Base-by-base conservation (phyloP, 2,113 vertebrate species). In the Penelope pileata region DNA sequence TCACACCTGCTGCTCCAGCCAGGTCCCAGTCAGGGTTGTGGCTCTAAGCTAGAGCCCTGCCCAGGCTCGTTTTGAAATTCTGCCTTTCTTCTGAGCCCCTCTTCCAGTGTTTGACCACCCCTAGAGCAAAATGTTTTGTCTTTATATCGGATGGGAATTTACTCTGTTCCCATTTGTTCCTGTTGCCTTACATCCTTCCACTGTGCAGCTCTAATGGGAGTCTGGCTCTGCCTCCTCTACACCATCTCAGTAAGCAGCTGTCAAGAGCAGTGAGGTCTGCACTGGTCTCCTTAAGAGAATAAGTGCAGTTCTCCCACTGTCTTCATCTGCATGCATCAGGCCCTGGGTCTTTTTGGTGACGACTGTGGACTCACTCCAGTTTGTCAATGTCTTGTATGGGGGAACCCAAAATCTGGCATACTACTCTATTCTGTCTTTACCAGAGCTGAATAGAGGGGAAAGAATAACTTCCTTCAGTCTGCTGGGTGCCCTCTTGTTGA, bases 31-130 rank as follows among this genome's bases (percentile, higher is more conserved):
- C 67, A 43, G 86, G 60, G 54, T n/a, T 91, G 93, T 86, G 81
- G 56, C 64, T 89, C 81, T n/a, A 59, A 38, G 27, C 40, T 30
- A 42, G 4, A 62, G 51, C 60, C 43, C 67, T 87, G 84, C 81
- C 81, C 69, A 9, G 38, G 24, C 59, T 59, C 36, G 45, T 22
- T 59, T 78, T 83, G 91, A 75, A 91, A 75, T 36, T 30, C 9
- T 5, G 22, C 18, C 73, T 50, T 21, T 82, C 91, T 58, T 34
- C 75, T 59, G 51, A 77, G 60, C 42, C 69, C 7, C 78, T 85
- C 43, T 79, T 38, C 24, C 70, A 68, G 69, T 26, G 23, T 32
- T 90, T 94, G 87, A 87, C 83, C 89, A 86, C 77, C 86, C 91
- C 93, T 81, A 70, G 3, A 7, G 51, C 50, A 47, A 13, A 12